These are phyloP conservation scores for Xiphydria camelus DNA, from an alignment of 2,888 invertebrate genomes.

Conservation along the genomic window DNA sequence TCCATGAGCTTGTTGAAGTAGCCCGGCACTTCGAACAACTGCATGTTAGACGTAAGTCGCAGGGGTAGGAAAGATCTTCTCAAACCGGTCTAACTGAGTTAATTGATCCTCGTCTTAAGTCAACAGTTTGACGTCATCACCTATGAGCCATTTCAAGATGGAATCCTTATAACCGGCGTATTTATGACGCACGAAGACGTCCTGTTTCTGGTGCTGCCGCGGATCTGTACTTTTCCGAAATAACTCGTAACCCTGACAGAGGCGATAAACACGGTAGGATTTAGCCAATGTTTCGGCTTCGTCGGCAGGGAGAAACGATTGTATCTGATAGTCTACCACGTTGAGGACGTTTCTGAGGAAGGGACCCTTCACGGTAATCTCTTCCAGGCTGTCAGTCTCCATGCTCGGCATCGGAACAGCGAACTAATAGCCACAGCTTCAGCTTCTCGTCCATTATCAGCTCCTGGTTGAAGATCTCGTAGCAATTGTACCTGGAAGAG, in stretches of 20 bases:
- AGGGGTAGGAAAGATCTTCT: slow-evolving; percentile 80
- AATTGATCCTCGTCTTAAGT: slow-evolving; percentile 85
- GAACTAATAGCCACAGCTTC: slow-evolving; percentile 92
- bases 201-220: too few species aligned
- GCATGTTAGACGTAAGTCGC: slow-evolving; percentile 74
- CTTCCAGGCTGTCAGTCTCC: slow-evolving; percentile 65
- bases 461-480: slow-evolving; percentile 92
- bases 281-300: slow-evolving; percentile 1
- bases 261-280: slow-evolving; percentile 1
- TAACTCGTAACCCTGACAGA: background rate
- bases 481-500: slow-evolving; percentile 81
- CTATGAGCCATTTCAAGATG: slow-evolving; percentile 77
- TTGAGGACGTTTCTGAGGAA: slow-evolving; percentile 85
- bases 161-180: too few species aligned
- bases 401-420: too few species aligned
- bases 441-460: slow-evolving; percentile 84
- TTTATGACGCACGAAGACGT: too few species aligned
- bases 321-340: slow-evolving; percentile 86
- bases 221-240: too few species aligned
- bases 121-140: slow-evolving; percentile 83
- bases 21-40: slow-evolving; percentile 75
- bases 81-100: slow-evolving; percentile 68
- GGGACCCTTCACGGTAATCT: slow-evolving; percentile 87
- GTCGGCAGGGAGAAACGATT: slow-evolving; percentile 39
- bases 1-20: slow-evolving; percentile 89